Percentiles rank a stretch among this genome's conserved stretches.
phyloP scores from a whole-genome alignment of 2,888 invertebrate species.

The Lasioglossum morio region DNA sequence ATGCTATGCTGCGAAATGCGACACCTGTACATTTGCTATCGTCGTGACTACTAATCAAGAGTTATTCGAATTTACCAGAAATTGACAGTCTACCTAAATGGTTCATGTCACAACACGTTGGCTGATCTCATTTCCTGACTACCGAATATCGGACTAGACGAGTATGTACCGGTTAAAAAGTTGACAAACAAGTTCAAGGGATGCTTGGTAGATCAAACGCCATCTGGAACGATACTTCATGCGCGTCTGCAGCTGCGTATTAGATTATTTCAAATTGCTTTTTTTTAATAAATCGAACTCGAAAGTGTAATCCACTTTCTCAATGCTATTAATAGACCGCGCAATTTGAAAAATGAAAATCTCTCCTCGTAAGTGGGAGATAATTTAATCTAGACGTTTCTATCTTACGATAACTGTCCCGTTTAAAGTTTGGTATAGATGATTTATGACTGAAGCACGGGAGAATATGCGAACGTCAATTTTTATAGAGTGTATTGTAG shows the following conservation, averaged over 20 bases:
- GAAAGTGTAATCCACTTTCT: slow-evolving; percentile 23
- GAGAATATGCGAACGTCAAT: not conserved
- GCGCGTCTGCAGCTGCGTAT: not conserved
- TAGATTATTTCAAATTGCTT: not conserved
- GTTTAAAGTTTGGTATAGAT: not conserved
- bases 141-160: not conserved
- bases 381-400: not conserved
- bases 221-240: not conserved
- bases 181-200: not conserved
- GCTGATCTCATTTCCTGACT: slow-evolving; percentile 45
- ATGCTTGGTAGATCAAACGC: not conserved
- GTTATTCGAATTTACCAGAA: not conserved
- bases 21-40: not conserved
- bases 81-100: not conserved
- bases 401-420: not conserved
- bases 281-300: not conserved
- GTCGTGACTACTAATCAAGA: not conserved
- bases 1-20: not conserved
- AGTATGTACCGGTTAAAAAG: not conserved
- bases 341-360: not conserved
- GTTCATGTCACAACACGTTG: slow-evolving; percentile 41
- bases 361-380: not conserved
- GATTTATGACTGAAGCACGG: not conserved
- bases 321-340: not conserved
- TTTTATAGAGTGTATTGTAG: not conserved